These are phyloP conservation scores for Hydrotaea cyrtoneurina DNA, from an alignment of 2,888 invertebrate species.

Conservation along the genomic window DNA sequence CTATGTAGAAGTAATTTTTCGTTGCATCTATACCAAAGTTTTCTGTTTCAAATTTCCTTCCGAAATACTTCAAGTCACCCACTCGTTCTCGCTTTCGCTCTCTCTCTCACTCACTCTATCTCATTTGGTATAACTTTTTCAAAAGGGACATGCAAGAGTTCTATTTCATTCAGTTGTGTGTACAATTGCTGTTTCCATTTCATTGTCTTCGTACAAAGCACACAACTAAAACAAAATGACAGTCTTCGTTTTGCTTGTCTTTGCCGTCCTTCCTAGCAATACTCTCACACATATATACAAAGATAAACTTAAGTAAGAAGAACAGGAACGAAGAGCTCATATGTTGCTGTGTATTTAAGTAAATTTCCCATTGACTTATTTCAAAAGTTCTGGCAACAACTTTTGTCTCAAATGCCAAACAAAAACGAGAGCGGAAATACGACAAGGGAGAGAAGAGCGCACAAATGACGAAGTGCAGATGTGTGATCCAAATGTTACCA, in stretches of 20 bases:
- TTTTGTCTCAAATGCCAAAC: not conserved
- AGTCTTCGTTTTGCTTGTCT: not conserved
- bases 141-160: not conserved
- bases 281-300: not conserved
- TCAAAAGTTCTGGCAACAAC: conserved; percentile 23
- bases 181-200: not conserved
- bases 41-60: conserved; percentile 46
- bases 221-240: not conserved
- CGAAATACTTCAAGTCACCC: not conserved
- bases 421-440: conserved; percentile 15
- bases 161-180: not conserved
- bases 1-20: too few species aligned
- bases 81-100: not conserved
- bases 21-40: conserved; percentile 20
- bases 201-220: not conserved
- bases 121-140: not conserved
- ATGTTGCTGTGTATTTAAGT: not conserved
- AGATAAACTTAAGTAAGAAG: not conserved
- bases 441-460: not conserved
- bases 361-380: conserved; percentile 30
- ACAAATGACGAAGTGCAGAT: not conserved
- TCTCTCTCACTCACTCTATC: too few species aligned
- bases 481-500: conserved; percentile 21
- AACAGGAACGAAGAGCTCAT: not conserved
- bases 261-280: not conserved